phyloP scores from a whole-genome alignment of 2,797 vertebrate genomes.

The Peromyscus nudipes region DNA sequence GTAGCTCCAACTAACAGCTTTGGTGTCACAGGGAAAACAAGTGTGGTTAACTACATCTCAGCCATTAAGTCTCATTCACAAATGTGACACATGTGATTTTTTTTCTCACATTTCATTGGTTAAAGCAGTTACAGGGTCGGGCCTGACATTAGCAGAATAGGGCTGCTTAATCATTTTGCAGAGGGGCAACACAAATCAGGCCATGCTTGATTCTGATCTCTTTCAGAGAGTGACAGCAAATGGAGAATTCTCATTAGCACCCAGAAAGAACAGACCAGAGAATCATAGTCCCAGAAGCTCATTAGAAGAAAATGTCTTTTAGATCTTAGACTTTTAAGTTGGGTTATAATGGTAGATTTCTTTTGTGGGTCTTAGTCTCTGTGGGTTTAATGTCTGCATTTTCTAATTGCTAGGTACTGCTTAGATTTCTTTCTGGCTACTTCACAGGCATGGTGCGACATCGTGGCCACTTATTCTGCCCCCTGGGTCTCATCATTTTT shows the following conservation, averaged over 20 bases:
- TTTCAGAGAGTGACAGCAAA: conserved; percentile 39
- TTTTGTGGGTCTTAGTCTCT: neutral
- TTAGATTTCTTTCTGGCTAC: neutral
- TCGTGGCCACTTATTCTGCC: neutral
- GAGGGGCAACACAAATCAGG: neutral
- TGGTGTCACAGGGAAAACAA: neutral
- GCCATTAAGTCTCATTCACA: neutral
- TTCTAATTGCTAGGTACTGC: conserved; percentile 1
- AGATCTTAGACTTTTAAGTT: conserved; percentile 30
- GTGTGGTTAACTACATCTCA: neutral
- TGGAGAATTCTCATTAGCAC: conserved; percentile 62
- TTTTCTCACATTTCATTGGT: conserved; percentile 33
- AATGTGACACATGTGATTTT: conserved; percentile 7
- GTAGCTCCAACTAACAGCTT: neutral
- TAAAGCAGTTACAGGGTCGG: neutral
- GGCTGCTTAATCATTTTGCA: conserved; percentile 34
- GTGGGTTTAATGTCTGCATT: conserved; percentile 16
- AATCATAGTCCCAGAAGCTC: conserved; percentile 39
- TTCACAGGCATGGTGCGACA: neutral
- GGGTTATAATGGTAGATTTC: neutral
- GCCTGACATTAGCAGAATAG: neutral
- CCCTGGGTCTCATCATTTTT: conserved; percentile 61
- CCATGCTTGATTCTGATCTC: neutral
- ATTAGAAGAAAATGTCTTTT: conserved; percentile 62
- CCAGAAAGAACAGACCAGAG: conserved; percentile 31